Evolutionary conservation across 1,140 invertebrate species (phyloP).

Genomic region (Lordiphosa collinella): DNA sequence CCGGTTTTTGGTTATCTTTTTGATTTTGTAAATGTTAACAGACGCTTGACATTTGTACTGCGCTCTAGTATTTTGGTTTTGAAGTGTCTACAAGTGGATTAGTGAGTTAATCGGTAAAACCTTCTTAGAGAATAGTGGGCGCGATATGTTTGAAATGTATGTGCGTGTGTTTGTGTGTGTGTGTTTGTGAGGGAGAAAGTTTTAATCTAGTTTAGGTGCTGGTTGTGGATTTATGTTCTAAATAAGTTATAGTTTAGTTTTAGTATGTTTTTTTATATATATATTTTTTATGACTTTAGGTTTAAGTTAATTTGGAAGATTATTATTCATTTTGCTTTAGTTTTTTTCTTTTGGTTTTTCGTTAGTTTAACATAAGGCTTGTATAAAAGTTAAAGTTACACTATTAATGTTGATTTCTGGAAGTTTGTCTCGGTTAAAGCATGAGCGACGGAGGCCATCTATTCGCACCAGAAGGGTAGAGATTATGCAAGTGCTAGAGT

Average conservation of each 20-base stretch:
- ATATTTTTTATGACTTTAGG: slow-evolving; percentile 41
- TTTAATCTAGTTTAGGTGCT: slow-evolving; percentile 41
- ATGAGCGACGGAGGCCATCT: slow-evolving; percentile 1
- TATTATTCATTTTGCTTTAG: slow-evolving; percentile 47
- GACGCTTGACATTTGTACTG: slow-evolving; percentile 34
- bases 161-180: slow-evolving; percentile 14
- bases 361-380: slow-evolving; percentile 60
- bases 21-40: slow-evolving; percentile 34
- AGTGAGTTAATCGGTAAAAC: slow-evolving; percentile 17
- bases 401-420: slow-evolving; percentile 31
- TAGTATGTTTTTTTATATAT: slow-evolving; percentile 38
- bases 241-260: slow-evolving; percentile 50
- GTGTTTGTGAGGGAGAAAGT: slow-evolving; percentile 19
- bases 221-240: slow-evolving; percentile 45
- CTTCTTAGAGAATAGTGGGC: slow-evolving; percentile 32
- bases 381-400: slow-evolving; percentile 60
- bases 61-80: slow-evolving; percentile 15
- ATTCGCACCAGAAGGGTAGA: neutral
- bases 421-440: slow-evolving; percentile 11
- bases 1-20: slow-evolving; percentile 29
- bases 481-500: neutral
- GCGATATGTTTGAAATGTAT: slow-evolving; percentile 55
- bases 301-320: slow-evolving; percentile 74
- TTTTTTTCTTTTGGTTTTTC: slow-evolving; percentile 28
- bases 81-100: slow-evolving; percentile 32